Base-by-base conservation (phyloP, 2,888 invertebrate genomes). In the Habroteleia sp. region DNA sequence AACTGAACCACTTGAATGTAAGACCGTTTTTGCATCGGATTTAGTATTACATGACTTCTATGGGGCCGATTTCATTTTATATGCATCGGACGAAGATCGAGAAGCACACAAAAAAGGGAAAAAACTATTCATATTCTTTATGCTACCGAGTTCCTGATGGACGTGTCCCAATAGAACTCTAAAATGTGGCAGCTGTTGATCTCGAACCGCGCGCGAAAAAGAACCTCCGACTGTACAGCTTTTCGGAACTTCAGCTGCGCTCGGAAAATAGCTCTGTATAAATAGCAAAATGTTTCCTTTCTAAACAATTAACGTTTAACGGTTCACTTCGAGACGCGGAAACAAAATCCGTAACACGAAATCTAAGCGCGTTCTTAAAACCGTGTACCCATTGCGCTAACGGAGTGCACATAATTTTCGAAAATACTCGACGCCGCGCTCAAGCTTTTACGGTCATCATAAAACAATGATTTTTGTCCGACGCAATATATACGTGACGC, bases 151-250 rank as follows among this genome's bases (percentile, higher is more conserved):
- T 63, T 62, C 56, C 54, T 29, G 62, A 73, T 74, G 54, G 62
- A 56, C 62, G 74, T 60, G 56, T 35, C 6, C 33, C 58, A 65
- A 44, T 52, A 13, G 62, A 48, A 33, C 33, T 4, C 10, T 29
- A 54, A 50, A 52, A 73, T 52, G 60, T 39, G 52, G 66, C 74
- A 74, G 74, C 74, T 74, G 74, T 39, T 46, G 68, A 56, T 62
- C 56, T 68, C 56, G 39, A 17, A 56, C 39, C 20, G 52, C 44
- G 54, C 68, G 62, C 46, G 50, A 62, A 69, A 75, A 63, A n/a
- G 63, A 63, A 63, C 58, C 44, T 39, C 41, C 14, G 54, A 52
- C 23, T 8, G 58, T 17, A 23, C 63, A 11, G 56, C 72, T 73
- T 73, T 66, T 54, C 66, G 54, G 66, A 27, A 66, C 44, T 48